phyloP scores from a whole-genome alignment of 2,113 vertebrate genomes.

The Oreochromis niloticus region DNA sequence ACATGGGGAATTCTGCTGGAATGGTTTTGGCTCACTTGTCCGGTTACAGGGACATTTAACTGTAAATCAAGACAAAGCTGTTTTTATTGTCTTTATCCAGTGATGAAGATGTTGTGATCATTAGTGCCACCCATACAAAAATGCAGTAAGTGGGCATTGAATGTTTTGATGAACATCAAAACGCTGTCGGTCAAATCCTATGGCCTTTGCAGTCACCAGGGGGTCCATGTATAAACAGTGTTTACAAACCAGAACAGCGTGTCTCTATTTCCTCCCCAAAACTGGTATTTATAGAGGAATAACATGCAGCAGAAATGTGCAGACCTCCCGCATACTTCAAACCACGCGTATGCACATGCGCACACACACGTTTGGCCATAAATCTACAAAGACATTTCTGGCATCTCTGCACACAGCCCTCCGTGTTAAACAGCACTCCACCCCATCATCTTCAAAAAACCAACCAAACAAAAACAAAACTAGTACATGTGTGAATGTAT shows the following conservation, averaged over 20 bases:
- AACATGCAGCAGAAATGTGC: background rate
- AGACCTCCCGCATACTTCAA: background rate
- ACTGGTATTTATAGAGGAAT: background rate
- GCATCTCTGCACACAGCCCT: background rate
- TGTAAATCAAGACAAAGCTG: background rate
- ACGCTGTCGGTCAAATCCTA: rapidly evolving
- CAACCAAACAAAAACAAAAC: background rate
- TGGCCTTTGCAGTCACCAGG: background rate
- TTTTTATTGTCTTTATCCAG: background rate
- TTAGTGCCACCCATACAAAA: background rate
- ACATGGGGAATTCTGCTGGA: background rate
- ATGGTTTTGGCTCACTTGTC: rapidly evolving
- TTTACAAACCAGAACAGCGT: background rate
- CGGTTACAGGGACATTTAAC: background rate
- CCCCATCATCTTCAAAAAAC: background rate
- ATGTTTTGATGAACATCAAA: background rate
- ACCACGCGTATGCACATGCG: background rate
- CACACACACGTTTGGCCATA: background rate
- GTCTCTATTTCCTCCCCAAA: background rate
- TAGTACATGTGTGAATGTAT: background rate
- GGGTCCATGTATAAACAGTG: background rate
- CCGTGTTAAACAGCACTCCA: background rate
- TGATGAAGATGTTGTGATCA: background rate
- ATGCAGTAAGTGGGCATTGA: background rate
- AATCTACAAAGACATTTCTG: background rate